Evolutionary conservation across 2,888 invertebrate species (phyloP), one percentile per base, ranked within the genome.

Genomic region (Lepidonotus clava): DNA sequence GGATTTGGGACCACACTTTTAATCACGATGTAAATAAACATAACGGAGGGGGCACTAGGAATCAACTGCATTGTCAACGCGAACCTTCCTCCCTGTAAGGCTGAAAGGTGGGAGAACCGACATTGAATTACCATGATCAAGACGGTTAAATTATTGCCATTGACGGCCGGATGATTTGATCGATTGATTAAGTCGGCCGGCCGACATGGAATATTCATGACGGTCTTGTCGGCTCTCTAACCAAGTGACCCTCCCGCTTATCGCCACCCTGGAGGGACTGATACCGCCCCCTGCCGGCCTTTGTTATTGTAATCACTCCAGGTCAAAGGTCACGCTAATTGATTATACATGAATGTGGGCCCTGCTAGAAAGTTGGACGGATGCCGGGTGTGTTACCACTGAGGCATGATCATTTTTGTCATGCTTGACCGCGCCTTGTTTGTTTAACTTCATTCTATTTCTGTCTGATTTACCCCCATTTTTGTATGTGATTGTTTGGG

Each of bases 271-370:
- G n/a, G n/a, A n/a, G n/a, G n/a, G n/a, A n/a, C 71, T 38, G 8
- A 11, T 38, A 1, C 2, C 61, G 61, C 24, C 18, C 28, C 61
- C 34, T 18, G 4, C 2, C 71, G 36, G 71, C 71, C 38, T 71
- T 71, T 71, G 71, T 71, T 36, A 71, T 71, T 71, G 38, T 11
- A 71, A 80, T 46, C 41, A n/a, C 76, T 32, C 36, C 34, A 32
- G 80, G 41, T 46, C 28, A 51, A 28, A 46, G 80, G 80, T 80
- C 80, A 80, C 28, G 14, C 11, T 80, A 46, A 80, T 46, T 80
- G 80, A 80, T 80, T 80, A 80, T 46, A 46, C 80, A 80, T 80
- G 41, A 32, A 8, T 18, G 28, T 41, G 80, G n/a, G n/a, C n/a
- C n/a, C n/a, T n/a, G n/a, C n/a, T n/a, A n/a, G n/a, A n/a, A n/a